These are phyloP conservation scores for Creontiades dilutus DNA, from an alignment of 2,888 invertebrate species.

Conservation along the genomic window DNA sequence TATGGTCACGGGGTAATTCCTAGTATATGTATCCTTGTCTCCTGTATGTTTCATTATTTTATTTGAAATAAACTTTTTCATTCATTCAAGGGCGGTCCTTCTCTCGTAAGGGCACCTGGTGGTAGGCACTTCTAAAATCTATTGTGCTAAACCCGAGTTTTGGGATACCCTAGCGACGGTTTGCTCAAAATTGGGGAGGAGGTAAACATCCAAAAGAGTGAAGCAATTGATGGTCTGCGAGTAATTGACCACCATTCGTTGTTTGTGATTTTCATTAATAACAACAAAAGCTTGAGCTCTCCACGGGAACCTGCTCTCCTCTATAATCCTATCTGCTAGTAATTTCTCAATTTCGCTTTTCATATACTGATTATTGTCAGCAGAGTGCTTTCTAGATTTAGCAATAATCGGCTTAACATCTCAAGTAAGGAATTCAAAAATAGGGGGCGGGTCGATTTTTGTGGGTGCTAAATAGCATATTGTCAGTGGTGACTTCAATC, in stretches of 20 bases:
- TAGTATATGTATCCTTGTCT: too few species aligned
- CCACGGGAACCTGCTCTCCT: slow-evolving; percentile 15
- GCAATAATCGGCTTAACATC: not conserved
- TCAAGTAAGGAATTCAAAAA: slow-evolving; percentile 33
- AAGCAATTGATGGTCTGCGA: too few species aligned
- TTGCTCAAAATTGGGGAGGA: too few species aligned
- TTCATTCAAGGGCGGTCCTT: too few species aligned
- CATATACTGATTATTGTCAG: not conserved
- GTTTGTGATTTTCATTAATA: slow-evolving; percentile 30
- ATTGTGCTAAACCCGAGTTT: too few species aligned
- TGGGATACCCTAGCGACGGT: too few species aligned
- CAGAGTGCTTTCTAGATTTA: not conserved
- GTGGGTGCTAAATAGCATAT: slow-evolving; percentile 39
- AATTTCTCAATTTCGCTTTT: not conserved
- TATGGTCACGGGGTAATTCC: too few species aligned
- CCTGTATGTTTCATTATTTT: too few species aligned
- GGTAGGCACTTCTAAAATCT: too few species aligned
- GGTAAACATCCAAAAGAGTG: too few species aligned
- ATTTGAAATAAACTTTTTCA: too few species aligned
- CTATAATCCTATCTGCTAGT: not conserved
- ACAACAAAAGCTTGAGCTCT: slow-evolving; percentile 61
- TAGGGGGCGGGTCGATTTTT: slow-evolving; percentile 37
- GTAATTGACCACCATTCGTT: not conserved
- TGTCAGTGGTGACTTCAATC: slow-evolving; percentile 17
- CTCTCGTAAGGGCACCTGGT: too few species aligned